These are phyloP conservation scores for Hydrolagus affinis DNA, from an alignment of 2,113 vertebrate genomes.

Conservation along the genomic window DNA sequence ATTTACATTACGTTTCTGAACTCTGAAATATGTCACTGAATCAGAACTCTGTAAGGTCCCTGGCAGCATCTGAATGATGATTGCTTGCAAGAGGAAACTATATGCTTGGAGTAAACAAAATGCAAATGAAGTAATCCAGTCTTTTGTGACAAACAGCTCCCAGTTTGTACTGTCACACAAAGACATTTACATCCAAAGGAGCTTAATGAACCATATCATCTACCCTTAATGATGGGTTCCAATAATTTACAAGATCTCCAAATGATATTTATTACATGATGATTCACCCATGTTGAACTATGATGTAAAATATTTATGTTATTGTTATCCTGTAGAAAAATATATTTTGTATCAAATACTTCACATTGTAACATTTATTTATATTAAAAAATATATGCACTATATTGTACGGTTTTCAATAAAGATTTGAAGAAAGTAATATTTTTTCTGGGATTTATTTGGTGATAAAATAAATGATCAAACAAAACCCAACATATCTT, in stretches of 20 bases:
- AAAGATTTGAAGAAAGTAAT: background rate
- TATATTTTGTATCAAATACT: conserved; percentile 10
- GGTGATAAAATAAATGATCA: conserved; percentile 23
- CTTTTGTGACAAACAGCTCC: background rate
- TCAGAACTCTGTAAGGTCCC: background rate
- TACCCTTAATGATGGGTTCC: background rate
- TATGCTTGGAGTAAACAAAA: background rate
- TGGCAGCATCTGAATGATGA: background rate
- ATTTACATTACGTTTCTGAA: background rate
- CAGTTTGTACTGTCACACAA: background rate
- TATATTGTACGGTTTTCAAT: background rate
- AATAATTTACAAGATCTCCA: background rate
- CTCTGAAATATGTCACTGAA: background rate
- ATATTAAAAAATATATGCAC: conserved; percentile 20
- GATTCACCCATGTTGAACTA: background rate
- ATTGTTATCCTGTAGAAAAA: background rate
- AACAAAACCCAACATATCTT: conserved; percentile 10
- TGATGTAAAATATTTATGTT: background rate
- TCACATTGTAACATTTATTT: conserved; percentile 16
- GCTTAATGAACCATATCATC: background rate
- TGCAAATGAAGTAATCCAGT: background rate
- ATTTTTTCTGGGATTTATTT: conserved; percentile 1
- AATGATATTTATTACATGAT: background rate
- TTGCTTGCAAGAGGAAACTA: background rate
- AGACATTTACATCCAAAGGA: background rate